Percentiles rank a stretch among this genome's conserved stretches.
Conservation (phyloP, 2,113 vertebrate species). For the Sprattus sprattus region DNA sequence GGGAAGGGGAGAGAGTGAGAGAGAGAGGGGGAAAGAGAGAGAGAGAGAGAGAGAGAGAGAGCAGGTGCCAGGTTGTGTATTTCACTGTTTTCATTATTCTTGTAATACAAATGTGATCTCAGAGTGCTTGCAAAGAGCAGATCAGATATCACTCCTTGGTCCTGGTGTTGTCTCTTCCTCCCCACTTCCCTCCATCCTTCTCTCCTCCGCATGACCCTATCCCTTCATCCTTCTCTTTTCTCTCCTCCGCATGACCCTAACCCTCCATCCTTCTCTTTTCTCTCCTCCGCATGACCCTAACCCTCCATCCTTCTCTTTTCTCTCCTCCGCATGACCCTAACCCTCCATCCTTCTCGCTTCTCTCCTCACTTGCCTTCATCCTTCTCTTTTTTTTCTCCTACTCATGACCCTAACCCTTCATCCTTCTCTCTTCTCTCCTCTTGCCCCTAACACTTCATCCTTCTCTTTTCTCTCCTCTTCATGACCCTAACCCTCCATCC, state of each 20-base stretch:
- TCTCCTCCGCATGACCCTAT: background rate
- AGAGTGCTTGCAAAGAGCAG: background rate
- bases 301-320: slow-evolving; percentile 32
- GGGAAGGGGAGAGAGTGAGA: background rate
- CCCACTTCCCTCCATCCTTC: background rate
- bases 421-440: background rate
- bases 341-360: slow-evolving; percentile 35
- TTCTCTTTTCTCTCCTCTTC: background rate
- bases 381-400: slow-evolving; percentile 22
- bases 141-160: background rate
- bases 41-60: background rate
- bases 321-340: slow-evolving; percentile 28
- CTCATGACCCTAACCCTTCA: background rate
- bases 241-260: too few species aligned
- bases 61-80: background rate
- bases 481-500: slow-evolving; percentile 7
- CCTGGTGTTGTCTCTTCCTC: background rate
- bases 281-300: background rate
- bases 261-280: slow-evolving; percentile 33
- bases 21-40: too few species aligned
- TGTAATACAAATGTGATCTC: slow-evolving; percentile 2
- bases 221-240: background rate
- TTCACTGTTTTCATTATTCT: background rate
- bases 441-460: background rate
- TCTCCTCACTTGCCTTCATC: slow-evolving; percentile 30